Conservation (phyloP, 2,888 invertebrate genomes). For the Crepidodera aurea region DNA sequence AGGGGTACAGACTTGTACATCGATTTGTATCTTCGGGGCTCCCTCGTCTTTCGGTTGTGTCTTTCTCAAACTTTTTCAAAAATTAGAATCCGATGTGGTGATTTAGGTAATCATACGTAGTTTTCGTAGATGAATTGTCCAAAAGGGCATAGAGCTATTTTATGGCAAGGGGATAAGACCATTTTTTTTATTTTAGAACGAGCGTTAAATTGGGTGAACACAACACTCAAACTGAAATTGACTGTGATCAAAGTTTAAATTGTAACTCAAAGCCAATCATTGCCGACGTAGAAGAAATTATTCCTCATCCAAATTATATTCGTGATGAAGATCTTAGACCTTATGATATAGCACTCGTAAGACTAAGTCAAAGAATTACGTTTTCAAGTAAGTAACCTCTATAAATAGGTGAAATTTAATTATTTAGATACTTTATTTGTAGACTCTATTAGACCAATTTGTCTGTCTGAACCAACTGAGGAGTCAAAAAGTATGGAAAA, state of each 20-base stretch:
- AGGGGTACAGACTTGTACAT: too few species aligned
- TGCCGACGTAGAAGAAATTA: constrained; percentile 47
- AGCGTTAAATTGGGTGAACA: constrained; percentile 62
- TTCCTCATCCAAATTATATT: constrained; percentile 48
- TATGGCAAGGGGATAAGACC: too few species aligned
- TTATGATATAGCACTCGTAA: constrained; percentile 61
- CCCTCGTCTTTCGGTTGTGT: too few species aligned
- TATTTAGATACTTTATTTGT: constrained; percentile 35
- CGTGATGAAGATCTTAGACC: constrained; percentile 36
- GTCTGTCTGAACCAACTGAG: constrained; percentile 44
- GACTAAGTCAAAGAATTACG: constrained; percentile 53
- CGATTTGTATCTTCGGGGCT: too few species aligned
- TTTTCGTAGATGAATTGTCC: too few species aligned
- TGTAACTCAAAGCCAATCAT: constrained; percentile 50
- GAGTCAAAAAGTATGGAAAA: constrained; percentile 18
- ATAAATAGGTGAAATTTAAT: too few species aligned
- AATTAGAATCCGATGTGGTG: too few species aligned
- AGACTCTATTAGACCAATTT: constrained; percentile 57
- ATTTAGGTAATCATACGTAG: too few species aligned
- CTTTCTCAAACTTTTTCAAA: too few species aligned
- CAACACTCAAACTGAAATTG: constrained; percentile 57
- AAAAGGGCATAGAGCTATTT: too few species aligned
- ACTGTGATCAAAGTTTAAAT: constrained; percentile 56
- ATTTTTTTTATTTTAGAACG: constrained; percentile 14
- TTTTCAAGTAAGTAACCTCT: not conserved